Base-by-base conservation (phyloP, 2,888 invertebrate species). In the Candidula unifasciata region DNA sequence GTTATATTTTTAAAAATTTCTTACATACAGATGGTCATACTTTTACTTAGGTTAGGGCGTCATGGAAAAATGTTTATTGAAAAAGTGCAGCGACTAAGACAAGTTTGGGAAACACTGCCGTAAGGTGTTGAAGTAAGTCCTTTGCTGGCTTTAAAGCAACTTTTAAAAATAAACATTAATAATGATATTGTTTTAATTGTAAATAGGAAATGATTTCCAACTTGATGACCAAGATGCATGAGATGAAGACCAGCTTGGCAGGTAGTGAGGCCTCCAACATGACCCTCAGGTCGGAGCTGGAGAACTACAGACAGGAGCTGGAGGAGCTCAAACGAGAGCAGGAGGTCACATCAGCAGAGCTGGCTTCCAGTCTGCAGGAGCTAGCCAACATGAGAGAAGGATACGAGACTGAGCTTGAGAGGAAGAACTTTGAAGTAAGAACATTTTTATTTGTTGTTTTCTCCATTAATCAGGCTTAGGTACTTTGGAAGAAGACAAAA, bases 171-270 rank as follows among this genome's bases (percentile, higher is more conserved):
- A n/a, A n/a, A n/a, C 18, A 54, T 10, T 54, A 54, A 16, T 18
- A 54, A 54, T 18, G 13, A 16, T 18, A 10, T 60, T n/a, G 18
- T 24, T 60, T 18, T n/a, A 3, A 10, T n/a, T 60, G n/a, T n/a
- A 33, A 27, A 6, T 24, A 85, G 85, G 85, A 85, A 57, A 77
- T 81, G 54, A 69, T 85, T 33, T 69, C 74, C n/a, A 85, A 79
- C n/a, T 79, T 87, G 71, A 64, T 87, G 79, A 64, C 30, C 35
- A 82, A 84, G 21, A 80, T 86, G 69, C 86, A 88, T 21, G 88
- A 87, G 73, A 86, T 84, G 69, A 86, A 86, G 54, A 71, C 52
- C 24, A 54, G 82, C 30, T 52, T 78, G 79, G 33, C 64, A 16
- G 84, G 71, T 18, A 64, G 30, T 44, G 82, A 85, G 60, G 85